These are phyloP conservation scores for Chamaea fasciata DNA, from an alignment of 2,113 vertebrate genomes.

Conservation along the genomic window DNA sequence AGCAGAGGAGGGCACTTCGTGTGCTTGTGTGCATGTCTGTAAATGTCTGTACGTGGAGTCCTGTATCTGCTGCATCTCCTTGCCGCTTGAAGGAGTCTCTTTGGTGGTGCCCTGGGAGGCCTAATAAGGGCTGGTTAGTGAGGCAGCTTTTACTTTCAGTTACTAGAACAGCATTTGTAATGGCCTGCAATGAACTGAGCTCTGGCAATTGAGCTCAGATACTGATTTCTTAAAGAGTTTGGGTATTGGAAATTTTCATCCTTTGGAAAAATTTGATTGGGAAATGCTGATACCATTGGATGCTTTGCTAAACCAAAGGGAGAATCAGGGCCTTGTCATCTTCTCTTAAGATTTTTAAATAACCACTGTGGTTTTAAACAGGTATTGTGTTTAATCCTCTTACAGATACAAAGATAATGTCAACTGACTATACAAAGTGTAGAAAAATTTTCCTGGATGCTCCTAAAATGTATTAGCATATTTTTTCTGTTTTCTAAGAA, in stretches of 20 bases:
- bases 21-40: rapidly evolving
- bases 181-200: neutral
- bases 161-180: neutral
- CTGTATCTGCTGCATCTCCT: neutral
- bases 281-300: neutral
- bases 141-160: neutral
- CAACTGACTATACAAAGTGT: neutral
- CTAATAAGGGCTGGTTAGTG: neutral
- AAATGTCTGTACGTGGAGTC: rapidly evolving
- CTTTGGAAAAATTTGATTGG: neutral
- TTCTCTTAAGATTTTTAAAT: neutral
- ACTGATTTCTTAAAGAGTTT: neutral
- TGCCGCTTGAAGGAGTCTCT: neutral
- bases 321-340: neutral
- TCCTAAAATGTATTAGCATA: neutral
- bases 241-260: neutral
- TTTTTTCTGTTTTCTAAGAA: neutral
- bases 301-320: neutral
- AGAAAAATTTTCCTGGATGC: neutral
- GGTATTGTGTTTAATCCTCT: neutral
- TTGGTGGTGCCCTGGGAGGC: neutral
- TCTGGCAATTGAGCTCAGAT: neutral
- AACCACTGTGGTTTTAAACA: neutral
- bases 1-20: neutral
- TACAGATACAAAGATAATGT: neutral